Evolutionary conservation across 2,113 vertebrate genomes (phyloP), one percentile per base, ranked within the genome.

Genomic region (Neopipo cinnamomea): DNA sequence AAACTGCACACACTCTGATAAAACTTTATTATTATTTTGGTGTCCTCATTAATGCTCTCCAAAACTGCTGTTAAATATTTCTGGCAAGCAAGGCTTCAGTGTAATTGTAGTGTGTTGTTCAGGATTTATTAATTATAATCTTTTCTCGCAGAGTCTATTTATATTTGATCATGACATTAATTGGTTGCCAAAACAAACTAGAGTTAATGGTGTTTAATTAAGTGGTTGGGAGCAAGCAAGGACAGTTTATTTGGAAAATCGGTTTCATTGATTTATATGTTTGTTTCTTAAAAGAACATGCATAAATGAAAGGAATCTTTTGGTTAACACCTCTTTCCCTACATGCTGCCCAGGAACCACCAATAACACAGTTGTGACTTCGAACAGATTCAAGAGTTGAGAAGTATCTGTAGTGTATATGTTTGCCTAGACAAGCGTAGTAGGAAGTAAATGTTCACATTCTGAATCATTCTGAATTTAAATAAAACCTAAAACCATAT

Each of bases 141-240:
- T 97, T 96, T 98, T 97, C 95, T 94, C 86, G 75, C 72, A 53
- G 75, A 94, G 66, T 95, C 96, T 98, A 67, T 98, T 98, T 97
- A 96, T 97, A 96, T 96, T 97, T 95, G 97, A 83, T 97, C 59
- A 31, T 95, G 96, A 97, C 96, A 95, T 97, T 97, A 98, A 97
- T 97, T 96, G 92, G 93, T 96, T 98, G 97, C 95, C 96, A 97
- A 97, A 98, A 96, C 94, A 97, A 98, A 97, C 94, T 89, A 91
- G 82, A 97, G 96, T 97, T 98, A 97, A 98, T 97, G 96, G 73
- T 97, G 85, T 98, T 98, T 97, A 98, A 98, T 97, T 98, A 98
- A 95, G 96, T 96, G 91, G 72, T 91, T 96, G 93, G 95, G 95
- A 97, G 95, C 70, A 96, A 96, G 83, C 86, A 96, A 95, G 80